Evolutionary conservation across 2,888 invertebrate species (phyloP).

Genomic region (Diplolepis rosae): DNA sequence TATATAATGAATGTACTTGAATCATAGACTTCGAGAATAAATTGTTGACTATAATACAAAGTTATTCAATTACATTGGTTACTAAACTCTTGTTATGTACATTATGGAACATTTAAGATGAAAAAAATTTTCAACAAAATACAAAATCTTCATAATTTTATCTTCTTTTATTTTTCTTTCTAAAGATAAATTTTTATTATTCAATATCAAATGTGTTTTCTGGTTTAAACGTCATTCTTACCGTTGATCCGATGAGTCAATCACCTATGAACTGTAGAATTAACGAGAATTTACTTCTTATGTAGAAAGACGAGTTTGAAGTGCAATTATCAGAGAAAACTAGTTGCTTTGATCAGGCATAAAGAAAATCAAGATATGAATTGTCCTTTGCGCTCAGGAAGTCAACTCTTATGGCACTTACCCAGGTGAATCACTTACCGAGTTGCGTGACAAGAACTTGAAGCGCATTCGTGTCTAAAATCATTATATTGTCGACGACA

Average conservation of each 20-base stretch:
- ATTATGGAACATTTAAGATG: too few relatives aligned
- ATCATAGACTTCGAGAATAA: too few relatives aligned
- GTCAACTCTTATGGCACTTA: not conserved
- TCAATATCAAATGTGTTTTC: not conserved
- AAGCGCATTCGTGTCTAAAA: not conserved
- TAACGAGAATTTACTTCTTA: not conserved
- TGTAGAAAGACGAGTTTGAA: slow-evolving; percentile 4
- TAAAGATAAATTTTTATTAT: not conserved
- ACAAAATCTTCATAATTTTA: too few relatives aligned
- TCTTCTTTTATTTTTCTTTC: too few relatives aligned
- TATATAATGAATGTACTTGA: too few relatives aligned
- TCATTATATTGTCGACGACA: not conserved
- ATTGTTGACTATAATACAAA: too few relatives aligned
- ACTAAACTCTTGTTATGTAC: too few relatives aligned
- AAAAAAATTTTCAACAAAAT: too few relatives aligned
- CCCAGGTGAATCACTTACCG: not conserved
- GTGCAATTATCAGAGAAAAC: slow-evolving; percentile 18
- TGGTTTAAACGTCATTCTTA: not conserved
- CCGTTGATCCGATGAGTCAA: not conserved
- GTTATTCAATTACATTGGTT: too few relatives aligned
- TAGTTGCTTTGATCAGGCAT: slow-evolving; percentile 17
- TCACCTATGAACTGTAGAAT: not conserved
- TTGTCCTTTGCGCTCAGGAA: slow-evolving; percentile 7
- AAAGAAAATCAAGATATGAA: slow-evolving; percentile 1
- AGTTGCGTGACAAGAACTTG: not conserved